These are phyloP conservation scores for Archivesica marissinica DNA, from an alignment of 1,140 invertebrate genomes.

Conservation along the genomic window DNA sequence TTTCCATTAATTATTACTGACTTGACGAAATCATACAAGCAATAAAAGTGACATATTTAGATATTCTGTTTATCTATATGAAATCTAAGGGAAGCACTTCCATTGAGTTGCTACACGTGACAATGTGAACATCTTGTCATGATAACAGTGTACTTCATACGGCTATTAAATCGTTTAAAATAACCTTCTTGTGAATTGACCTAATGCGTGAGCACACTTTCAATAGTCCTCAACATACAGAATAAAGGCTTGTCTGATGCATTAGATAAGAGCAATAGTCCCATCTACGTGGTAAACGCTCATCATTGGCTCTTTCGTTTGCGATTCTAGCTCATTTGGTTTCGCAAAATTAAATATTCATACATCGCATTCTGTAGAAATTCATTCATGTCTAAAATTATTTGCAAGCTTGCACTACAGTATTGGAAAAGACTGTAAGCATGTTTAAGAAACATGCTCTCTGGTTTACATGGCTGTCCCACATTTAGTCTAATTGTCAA, in stretches of 20 bases:
- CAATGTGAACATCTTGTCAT: no score
- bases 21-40: no score
- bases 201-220: background rate
- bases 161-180: background rate
- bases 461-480: constrained; percentile 31
- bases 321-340: no score
- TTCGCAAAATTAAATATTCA: background rate
- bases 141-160: no score
- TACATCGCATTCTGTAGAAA: background rate
- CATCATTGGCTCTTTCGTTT: background rate
- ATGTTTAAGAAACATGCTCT: background rate
- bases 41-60: no score
- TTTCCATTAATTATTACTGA: no score
- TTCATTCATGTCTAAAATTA: constrained; percentile 26
- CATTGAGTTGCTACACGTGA: no score
- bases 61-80: no score
- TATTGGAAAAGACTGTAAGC: no score
- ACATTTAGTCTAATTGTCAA: no score
- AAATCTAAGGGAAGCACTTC: no score
- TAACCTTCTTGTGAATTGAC: background rate
- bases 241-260: background rate
- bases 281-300: constrained; percentile 4
- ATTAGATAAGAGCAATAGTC: constrained; percentile 23
- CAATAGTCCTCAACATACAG: constrained; percentile 10
- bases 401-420: constrained; percentile 20